phyloP scores from a whole-genome alignment of 2,888 invertebrate species.

The Gymnoscelis rufifasciata region DNA sequence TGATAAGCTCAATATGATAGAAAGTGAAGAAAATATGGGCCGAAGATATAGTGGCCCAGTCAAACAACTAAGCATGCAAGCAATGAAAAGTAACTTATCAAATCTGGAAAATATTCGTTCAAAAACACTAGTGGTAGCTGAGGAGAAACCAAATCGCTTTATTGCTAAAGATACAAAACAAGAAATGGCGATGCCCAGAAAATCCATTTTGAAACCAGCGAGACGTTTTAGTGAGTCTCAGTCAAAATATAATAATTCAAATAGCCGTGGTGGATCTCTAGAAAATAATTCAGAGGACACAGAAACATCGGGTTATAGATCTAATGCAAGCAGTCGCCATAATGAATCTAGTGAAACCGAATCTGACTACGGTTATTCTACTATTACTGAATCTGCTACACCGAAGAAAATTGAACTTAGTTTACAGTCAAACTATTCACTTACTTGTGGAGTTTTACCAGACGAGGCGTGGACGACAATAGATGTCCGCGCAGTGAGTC shows the following conservation, averaged over 20 bases:
- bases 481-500: conserved; percentile 57
- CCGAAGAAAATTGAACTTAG: conserved; percentile 76
- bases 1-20: conserved; percentile 27
- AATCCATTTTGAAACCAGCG: conserved; percentile 60
- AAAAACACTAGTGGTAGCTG: conserved; percentile 33
- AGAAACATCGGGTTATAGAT: conserved; percentile 78
- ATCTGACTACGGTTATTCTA: conserved; percentile 81
- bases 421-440: conserved; percentile 51
- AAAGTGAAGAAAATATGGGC: conserved; percentile 30
- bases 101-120: conserved; percentile 43
- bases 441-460: conserved; percentile 71
- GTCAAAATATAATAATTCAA: conserved; percentile 25
- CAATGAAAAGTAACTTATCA: conserved; percentile 43
- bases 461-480: conserved; percentile 71
- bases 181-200: conserved; percentile 47
- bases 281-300: conserved; percentile 52
- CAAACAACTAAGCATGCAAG: conserved; percentile 48
- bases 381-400: conserved; percentile 79
- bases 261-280: conserved; percentile 17
- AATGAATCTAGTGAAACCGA: conserved; percentile 74
- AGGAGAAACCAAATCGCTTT: conserved; percentile 38
- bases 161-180: conserved; percentile 32
- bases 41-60: conserved; percentile 55
- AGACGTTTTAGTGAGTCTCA: conserved; percentile 47
- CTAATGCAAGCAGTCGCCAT: conserved; percentile 65